Percentiles rank a stretch among this genome's conserved stretches.
Evolutionary conservation across 2,888 invertebrate species (phyloP).

Genomic region (Ramazzottius varieornatus): DNA sequence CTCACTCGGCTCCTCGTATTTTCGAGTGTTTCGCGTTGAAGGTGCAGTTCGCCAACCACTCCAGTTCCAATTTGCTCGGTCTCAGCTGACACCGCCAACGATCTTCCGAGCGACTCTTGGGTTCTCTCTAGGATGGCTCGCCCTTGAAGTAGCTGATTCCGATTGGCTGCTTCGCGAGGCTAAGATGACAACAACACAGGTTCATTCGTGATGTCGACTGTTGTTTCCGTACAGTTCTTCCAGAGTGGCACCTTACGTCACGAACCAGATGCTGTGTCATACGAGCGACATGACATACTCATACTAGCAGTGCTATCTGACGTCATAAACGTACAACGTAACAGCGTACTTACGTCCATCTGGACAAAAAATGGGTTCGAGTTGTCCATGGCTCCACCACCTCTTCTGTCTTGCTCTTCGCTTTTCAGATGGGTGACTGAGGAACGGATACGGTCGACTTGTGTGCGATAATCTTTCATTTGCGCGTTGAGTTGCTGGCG

Average conservation of each 20-base stretch:
- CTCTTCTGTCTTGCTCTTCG: background rate
- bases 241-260: no score
- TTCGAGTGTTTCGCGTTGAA: constrained; percentile 44
- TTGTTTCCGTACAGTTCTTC: no score
- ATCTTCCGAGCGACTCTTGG: constrained; percentile 31
- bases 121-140: constrained; percentile 33
- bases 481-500: background rate
- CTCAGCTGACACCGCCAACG: constrained; percentile 46
- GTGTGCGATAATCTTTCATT: background rate
- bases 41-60: constrained; percentile 44
- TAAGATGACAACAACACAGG: background rate
- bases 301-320: no score
- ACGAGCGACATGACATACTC: no score
- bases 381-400: background rate
- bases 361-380: background rate
- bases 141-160: constrained; percentile 26
- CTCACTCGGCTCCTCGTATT: constrained; percentile 31
- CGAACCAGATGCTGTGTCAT: no score
- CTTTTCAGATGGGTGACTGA: background rate
- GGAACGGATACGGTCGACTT: background rate
- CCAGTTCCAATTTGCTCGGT: constrained; percentile 50
- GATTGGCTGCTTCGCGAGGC: background rate
- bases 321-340: no score
- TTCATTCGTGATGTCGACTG: no score
- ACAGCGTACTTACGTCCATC: no score